Percentiles rank a stretch among this genome's conserved stretches.
phyloP scores from a whole-genome alignment of 2,888 invertebrate genomes.

The Cataglyphis albicans region DNA sequence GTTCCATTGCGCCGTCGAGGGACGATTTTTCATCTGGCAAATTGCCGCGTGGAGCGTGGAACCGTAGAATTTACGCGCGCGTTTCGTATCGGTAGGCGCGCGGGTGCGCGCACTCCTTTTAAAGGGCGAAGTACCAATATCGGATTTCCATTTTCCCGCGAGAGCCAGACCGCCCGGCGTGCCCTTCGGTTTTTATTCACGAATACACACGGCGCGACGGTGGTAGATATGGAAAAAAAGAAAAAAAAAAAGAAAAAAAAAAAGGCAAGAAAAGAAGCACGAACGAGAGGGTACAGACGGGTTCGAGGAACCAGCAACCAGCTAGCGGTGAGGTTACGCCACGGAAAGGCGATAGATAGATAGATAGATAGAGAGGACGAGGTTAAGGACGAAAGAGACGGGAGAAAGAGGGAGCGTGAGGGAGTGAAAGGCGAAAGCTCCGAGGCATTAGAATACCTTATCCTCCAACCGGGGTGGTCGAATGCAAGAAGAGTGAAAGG shows the following conservation, averaged over 20 bases:
- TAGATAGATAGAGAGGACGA: constrained; percentile 21
- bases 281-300: constrained; percentile 35
- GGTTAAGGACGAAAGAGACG: constrained; percentile 55
- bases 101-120: constrained; percentile 51
- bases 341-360: constrained; percentile 40
- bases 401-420: constrained; percentile 52
- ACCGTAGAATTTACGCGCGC: constrained; percentile 58
- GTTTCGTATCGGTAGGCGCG: constrained; percentile 57
- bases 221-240: constrained; percentile 37
- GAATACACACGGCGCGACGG: constrained; percentile 44
- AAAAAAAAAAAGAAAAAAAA: constrained; percentile 5
- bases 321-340: constrained; percentile 41
- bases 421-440: constrained; percentile 73
- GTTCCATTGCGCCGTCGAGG: constrained; percentile 56
- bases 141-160: constrained; percentile 74
- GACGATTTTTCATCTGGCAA: constrained; percentile 53
- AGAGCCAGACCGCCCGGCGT: constrained; percentile 47
- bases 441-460: constrained; percentile 78
- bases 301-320: constrained; percentile 42
- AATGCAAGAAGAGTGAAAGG: constrained; percentile 62
- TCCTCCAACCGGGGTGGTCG: constrained; percentile 60
- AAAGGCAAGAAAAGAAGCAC: constrained; percentile 8
- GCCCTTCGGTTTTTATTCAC: constrained; percentile 70
- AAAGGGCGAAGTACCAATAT: constrained; percentile 75
- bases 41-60: constrained; percentile 55